Percentiles rank a stretch among this genome's conserved stretches.
Conservation (phyloP, 1,140 invertebrate genomes). For the Oncopodura yosiiana region DNA sequence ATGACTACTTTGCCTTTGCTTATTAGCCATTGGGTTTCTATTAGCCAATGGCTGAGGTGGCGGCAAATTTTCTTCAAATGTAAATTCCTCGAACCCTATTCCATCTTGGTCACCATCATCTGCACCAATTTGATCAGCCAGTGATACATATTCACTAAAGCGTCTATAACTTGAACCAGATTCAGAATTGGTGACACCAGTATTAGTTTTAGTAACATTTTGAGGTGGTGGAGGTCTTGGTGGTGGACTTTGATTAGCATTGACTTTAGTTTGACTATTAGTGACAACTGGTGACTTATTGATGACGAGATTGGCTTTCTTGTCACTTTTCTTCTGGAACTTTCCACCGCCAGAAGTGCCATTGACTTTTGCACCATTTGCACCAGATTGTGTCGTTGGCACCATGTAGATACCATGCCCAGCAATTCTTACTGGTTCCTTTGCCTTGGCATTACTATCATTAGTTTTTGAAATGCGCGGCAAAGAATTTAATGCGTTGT, state of each 20-base stretch:
- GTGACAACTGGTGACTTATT: neutral
- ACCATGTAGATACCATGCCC: constrained; percentile 32
- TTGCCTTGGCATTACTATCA: constrained; percentile 44
- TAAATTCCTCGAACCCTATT: constrained; percentile 13
- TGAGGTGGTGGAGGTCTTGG: no score
- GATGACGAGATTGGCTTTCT: constrained; percentile 4
- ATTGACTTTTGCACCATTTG: neutral
- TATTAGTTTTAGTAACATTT: neutral
- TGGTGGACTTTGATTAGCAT: neutral
- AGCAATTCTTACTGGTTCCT: constrained; percentile 28
- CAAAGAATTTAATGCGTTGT: neutral
- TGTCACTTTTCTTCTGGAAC: neutral
- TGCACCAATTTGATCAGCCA: neutral
- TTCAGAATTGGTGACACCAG: neutral
- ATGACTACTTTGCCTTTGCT: no score
- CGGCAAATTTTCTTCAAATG: constrained; percentile 4
- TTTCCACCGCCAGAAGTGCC: constrained; percentile 4
- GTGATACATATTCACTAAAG: neutral
- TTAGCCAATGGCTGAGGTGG: constrained; percentile 2
- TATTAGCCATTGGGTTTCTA: constrained; percentile 10
- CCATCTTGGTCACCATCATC: neutral
- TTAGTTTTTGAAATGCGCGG: constrained; percentile 36
- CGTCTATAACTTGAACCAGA: neutral
- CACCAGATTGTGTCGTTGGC: no score
- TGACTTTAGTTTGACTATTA: neutral